These are phyloP conservation scores for Sigmodon hispidus DNA, from an alignment of 2,113 vertebrate genomes.

Conservation along the genomic window DNA sequence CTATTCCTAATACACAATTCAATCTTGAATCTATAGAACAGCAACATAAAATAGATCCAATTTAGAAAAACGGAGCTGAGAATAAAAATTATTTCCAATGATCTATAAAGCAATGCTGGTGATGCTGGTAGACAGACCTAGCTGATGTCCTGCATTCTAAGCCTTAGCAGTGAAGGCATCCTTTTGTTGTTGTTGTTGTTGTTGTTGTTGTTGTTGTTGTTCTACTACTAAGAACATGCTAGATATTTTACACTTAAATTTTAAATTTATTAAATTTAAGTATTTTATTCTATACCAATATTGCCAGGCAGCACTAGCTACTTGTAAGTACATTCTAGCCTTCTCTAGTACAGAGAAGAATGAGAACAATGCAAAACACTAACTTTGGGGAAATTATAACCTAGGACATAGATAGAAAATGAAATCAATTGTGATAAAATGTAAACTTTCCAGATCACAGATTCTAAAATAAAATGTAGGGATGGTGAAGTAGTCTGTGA, in stretches of 20 bases:
- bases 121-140: background rate
- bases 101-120: background rate
- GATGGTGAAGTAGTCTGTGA: too few relatives aligned
- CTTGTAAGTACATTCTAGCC: background rate
- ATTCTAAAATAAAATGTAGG: background rate
- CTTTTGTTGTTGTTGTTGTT: too few relatives aligned
- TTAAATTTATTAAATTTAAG: background rate
- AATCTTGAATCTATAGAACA: background rate
- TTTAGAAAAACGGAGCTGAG: rapidly evolving
- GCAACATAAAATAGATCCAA: background rate
- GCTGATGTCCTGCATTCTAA: background rate
- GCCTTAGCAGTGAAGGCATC: background rate
- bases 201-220: too few relatives aligned
- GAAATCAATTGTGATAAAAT: background rate
- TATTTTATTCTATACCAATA: background rate
- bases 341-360: background rate
- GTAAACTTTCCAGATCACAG: too few relatives aligned
- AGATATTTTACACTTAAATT: background rate
- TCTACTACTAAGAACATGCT: background rate
- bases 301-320: background rate
- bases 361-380: background rate
- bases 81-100: background rate
- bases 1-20: background rate
- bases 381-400: background rate
- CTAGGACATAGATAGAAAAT: background rate